A percentile compares a stretch with the other conserved stretches of the same genome.
phyloP scores from a whole-genome alignment of 2,113 vertebrate species.

The Herpailurus yagouaroundi region DNA sequence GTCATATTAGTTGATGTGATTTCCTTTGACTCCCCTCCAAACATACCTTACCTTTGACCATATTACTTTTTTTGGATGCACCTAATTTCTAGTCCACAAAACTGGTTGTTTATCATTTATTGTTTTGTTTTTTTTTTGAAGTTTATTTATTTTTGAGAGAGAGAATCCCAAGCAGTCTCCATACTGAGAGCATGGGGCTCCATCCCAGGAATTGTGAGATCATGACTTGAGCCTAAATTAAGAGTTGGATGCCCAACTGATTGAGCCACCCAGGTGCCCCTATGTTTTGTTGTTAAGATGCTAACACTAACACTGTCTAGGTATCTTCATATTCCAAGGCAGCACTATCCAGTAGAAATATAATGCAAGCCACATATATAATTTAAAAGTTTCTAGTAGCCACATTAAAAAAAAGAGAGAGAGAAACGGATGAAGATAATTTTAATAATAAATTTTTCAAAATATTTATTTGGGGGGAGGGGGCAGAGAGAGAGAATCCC shows the following conservation, averaged over 20 bases:
- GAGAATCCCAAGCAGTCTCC: no score
- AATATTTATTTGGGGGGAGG: no score
- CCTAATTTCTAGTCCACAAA: neutral
- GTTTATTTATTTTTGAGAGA: no score
- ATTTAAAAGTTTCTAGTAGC: constrained; percentile 10
- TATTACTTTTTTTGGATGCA: neutral
- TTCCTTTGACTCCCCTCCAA: neutral
- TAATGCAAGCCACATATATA: neutral
- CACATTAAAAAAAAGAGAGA: neutral
- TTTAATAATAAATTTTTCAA: neutral
- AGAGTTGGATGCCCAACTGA: no score
- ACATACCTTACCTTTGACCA: neutral
- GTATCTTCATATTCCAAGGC: neutral
- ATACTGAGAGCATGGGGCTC: no score
- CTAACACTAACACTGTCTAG: neutral
- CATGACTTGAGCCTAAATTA: no score
- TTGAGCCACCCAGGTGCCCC: no score
- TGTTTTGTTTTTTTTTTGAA: neutral
- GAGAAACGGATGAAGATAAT: neutral
- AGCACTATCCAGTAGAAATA: neutral
- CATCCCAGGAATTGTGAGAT: no score
- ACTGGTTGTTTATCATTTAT: neutral
- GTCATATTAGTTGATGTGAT: neutral
- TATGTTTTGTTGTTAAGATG: neutral
- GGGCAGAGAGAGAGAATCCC: no score